Percentiles rank a stretch among this genome's conserved stretches.
phyloP scores from a whole-genome alignment of 2,888 invertebrate genomes.

The Apamea anceps region DNA sequence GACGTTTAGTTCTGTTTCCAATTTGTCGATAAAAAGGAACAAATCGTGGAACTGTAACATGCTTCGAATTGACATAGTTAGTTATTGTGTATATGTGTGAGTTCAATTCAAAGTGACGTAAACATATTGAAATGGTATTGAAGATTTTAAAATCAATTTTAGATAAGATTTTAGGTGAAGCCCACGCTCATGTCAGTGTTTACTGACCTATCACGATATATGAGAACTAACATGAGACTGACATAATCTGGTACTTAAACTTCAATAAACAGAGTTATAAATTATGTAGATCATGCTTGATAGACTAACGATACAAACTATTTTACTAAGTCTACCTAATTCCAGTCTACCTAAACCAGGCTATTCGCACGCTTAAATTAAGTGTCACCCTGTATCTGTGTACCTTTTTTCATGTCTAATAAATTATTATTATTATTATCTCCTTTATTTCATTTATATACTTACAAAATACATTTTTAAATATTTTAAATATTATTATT shows the following conservation, averaged over 20 bases:
- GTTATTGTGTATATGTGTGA: constrained; percentile 14
- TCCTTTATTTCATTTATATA: too few species aligned
- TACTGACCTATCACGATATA: constrained; percentile 40
- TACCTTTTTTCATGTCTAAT: too few species aligned
- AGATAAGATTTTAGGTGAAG: constrained; percentile 13
- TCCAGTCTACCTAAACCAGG: too few species aligned
- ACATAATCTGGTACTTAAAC: neutral
- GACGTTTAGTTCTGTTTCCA: constrained; percentile 17
- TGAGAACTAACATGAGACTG: neutral
- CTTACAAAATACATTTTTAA: too few species aligned
- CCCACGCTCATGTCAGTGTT: neutral
- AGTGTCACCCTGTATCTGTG: too few species aligned
- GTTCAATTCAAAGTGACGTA: neutral
- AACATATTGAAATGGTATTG: neutral
- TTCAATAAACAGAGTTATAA: neutral
- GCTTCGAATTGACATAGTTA: constrained; percentile 17
- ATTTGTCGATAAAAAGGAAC: constrained; percentile 30
- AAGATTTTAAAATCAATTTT: constrained; percentile 14
- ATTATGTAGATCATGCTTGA: constrained; percentile 4
- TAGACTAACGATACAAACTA: neutral
- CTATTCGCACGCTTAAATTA: too few species aligned
- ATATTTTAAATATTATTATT: too few species aligned
- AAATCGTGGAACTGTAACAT: constrained; percentile 3
- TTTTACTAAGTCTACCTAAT: neutral
- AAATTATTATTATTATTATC: too few species aligned